Evolutionary conservation across 2,113 vertebrate genomes (phyloP).

Genomic region (Corythaixoides concolor): DNA sequence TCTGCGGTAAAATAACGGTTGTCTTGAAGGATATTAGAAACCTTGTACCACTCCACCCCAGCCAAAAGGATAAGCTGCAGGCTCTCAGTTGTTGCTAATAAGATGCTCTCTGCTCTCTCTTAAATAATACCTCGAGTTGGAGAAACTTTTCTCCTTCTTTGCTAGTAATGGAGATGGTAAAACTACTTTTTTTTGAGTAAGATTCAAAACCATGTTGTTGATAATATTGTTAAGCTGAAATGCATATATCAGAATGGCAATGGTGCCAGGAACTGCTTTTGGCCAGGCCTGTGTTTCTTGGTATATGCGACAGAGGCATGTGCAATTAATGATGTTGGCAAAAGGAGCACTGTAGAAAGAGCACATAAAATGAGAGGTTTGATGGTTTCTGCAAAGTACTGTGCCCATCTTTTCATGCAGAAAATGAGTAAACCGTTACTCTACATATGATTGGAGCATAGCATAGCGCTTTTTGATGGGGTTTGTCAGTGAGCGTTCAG

Average conservation of each 20-base stretch:
- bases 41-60: background rate
- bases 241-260: constrained; percentile 43
- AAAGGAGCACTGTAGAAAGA: constrained; percentile 54
- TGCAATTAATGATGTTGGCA: constrained; percentile 71
- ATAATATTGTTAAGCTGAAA: constrained; percentile 60
- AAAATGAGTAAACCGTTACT: constrained; percentile 68
- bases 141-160: background rate
- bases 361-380: constrained; percentile 51
- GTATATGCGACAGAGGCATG: constrained; percentile 53
- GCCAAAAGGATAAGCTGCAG: background rate
- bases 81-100: background rate
- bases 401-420: constrained; percentile 68
- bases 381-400: constrained; percentile 62
- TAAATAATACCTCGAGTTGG: background rate
- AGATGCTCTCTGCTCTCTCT: background rate
- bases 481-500: constrained; percentile 57
- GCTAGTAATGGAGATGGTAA: background rate
- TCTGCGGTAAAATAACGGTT: constrained; percentile 6
- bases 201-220: constrained; percentile 43
- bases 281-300: constrained; percentile 60
- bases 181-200: background rate
- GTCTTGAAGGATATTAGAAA: constrained; percentile 46
- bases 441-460: constrained; percentile 57
- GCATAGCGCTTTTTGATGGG: constrained; percentile 45
- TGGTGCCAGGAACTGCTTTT: constrained; percentile 62